A percentile compares a stretch with the other conserved stretches of the same genome.
Conservation (phyloP, 2,888 invertebrate species). For the Ferrisia virgata region DNA sequence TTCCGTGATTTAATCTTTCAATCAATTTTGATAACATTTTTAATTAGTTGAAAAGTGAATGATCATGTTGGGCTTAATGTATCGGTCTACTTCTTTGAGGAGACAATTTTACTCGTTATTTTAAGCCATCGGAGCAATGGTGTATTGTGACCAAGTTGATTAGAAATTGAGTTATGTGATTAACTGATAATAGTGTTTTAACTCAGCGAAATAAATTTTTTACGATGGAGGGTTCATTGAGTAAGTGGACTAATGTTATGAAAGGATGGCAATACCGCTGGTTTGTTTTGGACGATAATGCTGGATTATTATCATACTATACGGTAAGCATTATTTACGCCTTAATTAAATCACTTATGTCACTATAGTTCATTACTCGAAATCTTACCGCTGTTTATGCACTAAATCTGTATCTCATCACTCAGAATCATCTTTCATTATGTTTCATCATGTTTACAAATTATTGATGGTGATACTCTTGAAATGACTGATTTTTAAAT, state of each 20-base stretch:
- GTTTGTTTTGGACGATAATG: constrained; percentile 97
- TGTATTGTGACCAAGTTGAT: background rate
- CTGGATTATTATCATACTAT: constrained; percentile 93
- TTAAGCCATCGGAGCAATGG: background rate
- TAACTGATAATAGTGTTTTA: background rate
- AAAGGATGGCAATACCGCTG: constrained; percentile 99
- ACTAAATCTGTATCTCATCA: background rate
- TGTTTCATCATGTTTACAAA: too few relatives aligned
- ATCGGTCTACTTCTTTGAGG: background rate
- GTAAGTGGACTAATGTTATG: constrained; percentile 97
- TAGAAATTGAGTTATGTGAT: background rate
- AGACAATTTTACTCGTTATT: background rate
- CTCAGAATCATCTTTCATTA: background rate
- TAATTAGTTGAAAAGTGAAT: background rate
- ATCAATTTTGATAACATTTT: background rate
- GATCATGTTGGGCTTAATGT: background rate
- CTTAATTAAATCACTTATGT: constrained; percentile 1
- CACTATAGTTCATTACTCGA: background rate
- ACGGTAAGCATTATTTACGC: constrained; percentile 68
- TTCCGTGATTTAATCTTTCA: background rate
- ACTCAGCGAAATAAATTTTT: background rate
- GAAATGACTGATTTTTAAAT: too few relatives aligned
- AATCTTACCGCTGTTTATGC: background rate
- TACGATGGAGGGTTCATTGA: constrained; percentile 85
- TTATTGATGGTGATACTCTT: too few relatives aligned